These are phyloP conservation scores for Atta texana DNA, from an alignment of 1,140 invertebrate species.

Conservation along the genomic window DNA sequence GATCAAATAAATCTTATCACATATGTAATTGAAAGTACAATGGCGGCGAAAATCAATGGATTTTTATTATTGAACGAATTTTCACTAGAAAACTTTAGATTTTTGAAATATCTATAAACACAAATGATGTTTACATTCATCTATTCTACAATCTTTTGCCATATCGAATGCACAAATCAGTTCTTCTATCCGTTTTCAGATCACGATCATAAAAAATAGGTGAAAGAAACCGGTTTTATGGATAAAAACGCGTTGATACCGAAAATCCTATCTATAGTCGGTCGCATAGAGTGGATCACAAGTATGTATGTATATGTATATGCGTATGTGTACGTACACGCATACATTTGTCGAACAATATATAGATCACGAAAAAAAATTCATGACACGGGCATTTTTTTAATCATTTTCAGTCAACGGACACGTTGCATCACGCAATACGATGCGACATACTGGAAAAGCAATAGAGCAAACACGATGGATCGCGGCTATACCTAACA, in stretches of 20 bases:
- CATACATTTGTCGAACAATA: slow-evolving; percentile 9
- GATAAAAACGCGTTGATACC: slow-evolving; percentile 28
- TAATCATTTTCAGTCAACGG: slow-evolving; percentile 52
- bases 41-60: neutral
- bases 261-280: slow-evolving; percentile 31
- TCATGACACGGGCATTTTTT: slow-evolving; percentile 56
- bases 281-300: neutral
- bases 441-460: slow-evolving; percentile 53
- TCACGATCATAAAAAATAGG: neutral
- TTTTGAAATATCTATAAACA: neutral
- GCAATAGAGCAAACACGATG: slow-evolving; percentile 55
- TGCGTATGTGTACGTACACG: neutral
- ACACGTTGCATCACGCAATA: slow-evolving; percentile 15
- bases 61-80: slow-evolving; percentile 1
- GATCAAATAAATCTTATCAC: slow-evolving; percentile 23
- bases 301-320: neutral
- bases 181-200: neutral
- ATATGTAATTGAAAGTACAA: neutral
- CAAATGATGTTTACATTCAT: neutral
- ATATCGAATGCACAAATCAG: neutral
- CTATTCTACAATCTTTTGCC: neutral
- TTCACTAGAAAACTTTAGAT: neutral
- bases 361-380: slow-evolving; percentile 15
- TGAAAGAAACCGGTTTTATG: neutral
- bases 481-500: slow-evolving; percentile 50